These are phyloP conservation scores for Clepsis dumicolana DNA, from an alignment of 2,888 invertebrate genomes.

Conservation along the genomic window DNA sequence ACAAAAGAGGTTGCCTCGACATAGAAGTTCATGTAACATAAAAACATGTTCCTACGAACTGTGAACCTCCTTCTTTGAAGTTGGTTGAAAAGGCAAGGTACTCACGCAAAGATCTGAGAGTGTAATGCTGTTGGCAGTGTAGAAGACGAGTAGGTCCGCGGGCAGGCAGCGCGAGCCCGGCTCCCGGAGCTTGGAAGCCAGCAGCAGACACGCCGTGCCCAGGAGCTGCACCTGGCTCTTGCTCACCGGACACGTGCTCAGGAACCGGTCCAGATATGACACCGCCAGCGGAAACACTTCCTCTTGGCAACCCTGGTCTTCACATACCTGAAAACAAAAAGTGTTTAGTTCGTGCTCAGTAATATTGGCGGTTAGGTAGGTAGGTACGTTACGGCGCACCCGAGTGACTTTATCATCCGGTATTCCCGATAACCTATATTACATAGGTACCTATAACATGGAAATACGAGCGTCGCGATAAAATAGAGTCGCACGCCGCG, in stretches of 20 bases:
- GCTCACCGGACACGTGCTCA: constrained; percentile 92
- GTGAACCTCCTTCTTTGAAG: too few relatives aligned
- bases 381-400: constrained; percentile 49
- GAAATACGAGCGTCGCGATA: constrained; percentile 76
- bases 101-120: constrained; percentile 95
- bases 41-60: too few relatives aligned
- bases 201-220: constrained; percentile 95
- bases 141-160: constrained; percentile 94
- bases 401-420: constrained; percentile 71
- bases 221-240: constrained; percentile 96
- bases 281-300: constrained; percentile 97
- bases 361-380: constrained; percentile 15
- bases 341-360: constrained; percentile 32
- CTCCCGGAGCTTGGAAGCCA: constrained; percentile 97
- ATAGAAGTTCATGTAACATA: too few relatives aligned
- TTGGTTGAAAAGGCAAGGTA: constrained; percentile 58
- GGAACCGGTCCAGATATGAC: constrained; percentile 97
- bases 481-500: constrained; percentile 62
- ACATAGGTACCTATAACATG: too few relatives aligned
- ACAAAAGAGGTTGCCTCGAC: not conserved
- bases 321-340: constrained; percentile 92
- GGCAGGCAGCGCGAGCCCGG: constrained; percentile 90
- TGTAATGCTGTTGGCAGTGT: constrained; percentile 97
- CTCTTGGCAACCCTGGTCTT: constrained; percentile 96
- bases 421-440: constrained; percentile 84